Conservation (phyloP, 2,888 invertebrate genomes). For the Hyles lineata region DNA sequence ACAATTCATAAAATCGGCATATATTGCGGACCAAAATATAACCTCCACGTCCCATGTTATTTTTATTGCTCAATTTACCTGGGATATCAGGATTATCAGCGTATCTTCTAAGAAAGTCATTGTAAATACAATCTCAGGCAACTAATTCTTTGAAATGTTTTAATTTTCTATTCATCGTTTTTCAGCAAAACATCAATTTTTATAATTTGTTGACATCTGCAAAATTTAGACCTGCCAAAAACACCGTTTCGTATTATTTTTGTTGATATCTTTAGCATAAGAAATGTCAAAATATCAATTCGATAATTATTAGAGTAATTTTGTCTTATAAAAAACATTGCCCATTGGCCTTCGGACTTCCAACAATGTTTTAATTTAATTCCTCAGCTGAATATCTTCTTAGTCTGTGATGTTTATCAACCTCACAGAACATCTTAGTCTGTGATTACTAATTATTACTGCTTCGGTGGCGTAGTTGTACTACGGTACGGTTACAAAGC, state of each 20-base stretch:
- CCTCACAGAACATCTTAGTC: too few species aligned
- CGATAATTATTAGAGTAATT: too few species aligned
- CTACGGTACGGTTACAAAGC: too few species aligned
- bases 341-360: too few species aligned
- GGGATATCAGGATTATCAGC: constrained; percentile 91
- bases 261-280: background rate
- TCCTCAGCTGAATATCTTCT: too few species aligned
- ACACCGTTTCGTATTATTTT: background rate
- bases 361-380: too few species aligned
- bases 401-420: too few species aligned
- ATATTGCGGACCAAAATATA: constrained; percentile 2
- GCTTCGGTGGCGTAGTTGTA: too few species aligned
- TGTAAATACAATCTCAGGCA: background rate
- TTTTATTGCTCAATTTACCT: constrained; percentile 79
- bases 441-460: too few species aligned
- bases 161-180: background rate
- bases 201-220: background rate
- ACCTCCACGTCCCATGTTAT: constrained; percentile 11
- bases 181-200: background rate
- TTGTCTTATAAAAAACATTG: too few species aligned
- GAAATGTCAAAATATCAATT: background rate
- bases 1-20: background rate
- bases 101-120: constrained; percentile 95
- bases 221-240: background rate
- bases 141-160: background rate